Conservation (phyloP, 64 coral and sea anemone species). For the Pocillopora verrucosa region DNA sequence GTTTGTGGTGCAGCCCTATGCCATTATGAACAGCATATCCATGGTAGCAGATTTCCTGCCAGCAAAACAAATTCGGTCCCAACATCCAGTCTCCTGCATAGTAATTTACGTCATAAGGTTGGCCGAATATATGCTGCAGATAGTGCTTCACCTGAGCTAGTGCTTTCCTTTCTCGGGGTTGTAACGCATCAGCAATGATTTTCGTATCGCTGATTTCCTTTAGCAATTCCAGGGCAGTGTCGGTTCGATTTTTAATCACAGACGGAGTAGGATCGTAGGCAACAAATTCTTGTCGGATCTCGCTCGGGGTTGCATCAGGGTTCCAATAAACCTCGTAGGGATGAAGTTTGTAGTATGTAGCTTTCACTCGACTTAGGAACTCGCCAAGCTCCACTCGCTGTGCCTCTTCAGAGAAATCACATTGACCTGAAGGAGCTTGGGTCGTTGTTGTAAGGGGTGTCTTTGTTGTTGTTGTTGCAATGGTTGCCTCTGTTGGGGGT, state of each 20-base stretch:
- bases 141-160: slow-evolving; percentile 80
- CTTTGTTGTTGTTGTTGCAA: neutral
- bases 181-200: slow-evolving; percentile 45
- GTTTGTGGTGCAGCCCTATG: slow-evolving; percentile 54
- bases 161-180: slow-evolving; percentile 78
- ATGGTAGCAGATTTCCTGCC: slow-evolving; percentile 73
- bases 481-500: neutral
- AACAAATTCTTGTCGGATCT: slow-evolving; percentile 36
- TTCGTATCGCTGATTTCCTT: slow-evolving; percentile 45
- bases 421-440: neutral
- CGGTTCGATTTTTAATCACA: slow-evolving; percentile 59
- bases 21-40: slow-evolving; percentile 55
- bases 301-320: slow-evolving; percentile 35
- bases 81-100: slow-evolving; percentile 92
- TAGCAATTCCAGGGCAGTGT: slow-evolving; percentile 58
- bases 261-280: slow-evolving; percentile 67
- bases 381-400: slow-evolving; percentile 48
- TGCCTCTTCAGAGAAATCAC: slow-evolving; percentile 72
- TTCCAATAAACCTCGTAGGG: slow-evolving; percentile 45
- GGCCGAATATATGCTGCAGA: slow-evolving; percentile 79
- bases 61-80: slow-evolving; percentile 93
- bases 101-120: slow-evolving; percentile 84
- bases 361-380: slow-evolving; percentile 66
- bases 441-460: neutral
- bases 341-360: slow-evolving; percentile 64